These are phyloP conservation scores for Tineola bisselliella DNA, from an alignment of 2,888 invertebrate species.

Conservation along the genomic window DNA sequence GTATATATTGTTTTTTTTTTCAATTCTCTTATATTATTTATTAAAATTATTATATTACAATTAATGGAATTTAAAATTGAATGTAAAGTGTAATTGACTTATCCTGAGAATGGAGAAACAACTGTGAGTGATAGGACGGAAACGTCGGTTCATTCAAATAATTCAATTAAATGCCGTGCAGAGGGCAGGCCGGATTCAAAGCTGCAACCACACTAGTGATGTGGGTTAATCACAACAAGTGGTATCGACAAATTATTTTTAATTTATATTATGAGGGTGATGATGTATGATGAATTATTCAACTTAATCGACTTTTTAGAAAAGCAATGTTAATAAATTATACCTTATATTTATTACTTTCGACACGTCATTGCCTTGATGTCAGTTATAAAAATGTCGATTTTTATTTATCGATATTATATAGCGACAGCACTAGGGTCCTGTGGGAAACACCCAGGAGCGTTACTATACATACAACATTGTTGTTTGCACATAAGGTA, in stretches of 20 bases:
- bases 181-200: slow-evolving; percentile 49
- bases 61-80: neutral
- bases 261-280: too few relatives aligned
- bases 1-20: slow-evolving; percentile 23
- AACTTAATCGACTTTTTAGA: too few relatives aligned
- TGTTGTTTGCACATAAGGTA: neutral
- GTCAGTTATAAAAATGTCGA: neutral
- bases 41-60: slow-evolving; percentile 1
- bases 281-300: too few relatives aligned
- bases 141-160: slow-evolving; percentile 62
- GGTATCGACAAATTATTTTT: slow-evolving; percentile 1
- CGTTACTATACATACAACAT: neutral
- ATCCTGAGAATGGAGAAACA: slow-evolving; percentile 42
- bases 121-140: slow-evolving; percentile 40
- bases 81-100: slow-evolving; percentile 40
- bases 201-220: slow-evolving; percentile 42
- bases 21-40: neutral
- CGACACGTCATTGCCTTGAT: neutral
- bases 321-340: neutral
- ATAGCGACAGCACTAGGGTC: neutral
- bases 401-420: neutral
- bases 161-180: slow-evolving; percentile 56
- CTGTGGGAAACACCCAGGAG: slow-evolving; percentile 1
- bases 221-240: slow-evolving; percentile 17
- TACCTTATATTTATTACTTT: neutral